These are phyloP conservation scores for Molossus molossus DNA, from an alignment of 2,797 vertebrate genomes.

Conservation along the genomic window DNA sequence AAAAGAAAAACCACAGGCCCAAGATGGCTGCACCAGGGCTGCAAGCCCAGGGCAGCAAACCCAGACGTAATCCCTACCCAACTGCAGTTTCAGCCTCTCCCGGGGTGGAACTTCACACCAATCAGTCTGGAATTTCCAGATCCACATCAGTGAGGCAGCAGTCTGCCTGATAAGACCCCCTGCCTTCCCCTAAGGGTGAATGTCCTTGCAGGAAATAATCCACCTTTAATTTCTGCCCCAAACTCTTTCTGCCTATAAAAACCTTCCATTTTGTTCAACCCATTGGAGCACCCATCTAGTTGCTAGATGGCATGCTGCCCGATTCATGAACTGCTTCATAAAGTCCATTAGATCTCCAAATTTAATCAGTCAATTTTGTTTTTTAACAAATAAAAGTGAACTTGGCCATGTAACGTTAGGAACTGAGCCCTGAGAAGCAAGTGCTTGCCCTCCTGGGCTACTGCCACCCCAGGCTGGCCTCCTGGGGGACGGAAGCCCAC, in stretches of 20 bases:
- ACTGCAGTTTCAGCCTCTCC: neutral
- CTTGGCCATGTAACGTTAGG: neutral
- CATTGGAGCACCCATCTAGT: neutral
- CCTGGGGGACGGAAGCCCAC: neutral
- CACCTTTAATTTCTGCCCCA: neutral
- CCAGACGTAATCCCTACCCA: neutral
- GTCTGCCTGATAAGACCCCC: neutral
- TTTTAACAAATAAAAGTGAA: neutral
- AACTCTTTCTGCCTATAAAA: neutral
- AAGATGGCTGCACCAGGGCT: neutral
- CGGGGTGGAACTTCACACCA: neutral
- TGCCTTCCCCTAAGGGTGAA: neutral
- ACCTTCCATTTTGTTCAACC: neutral
- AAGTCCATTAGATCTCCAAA: neutral
- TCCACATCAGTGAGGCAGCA: neutral
- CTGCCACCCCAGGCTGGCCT: neutral
- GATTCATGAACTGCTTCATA: neutral
- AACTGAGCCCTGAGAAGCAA: neutral
- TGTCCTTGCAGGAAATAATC: neutral
- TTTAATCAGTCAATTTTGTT: neutral
- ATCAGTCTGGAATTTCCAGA: neutral
- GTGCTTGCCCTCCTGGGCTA: neutral
- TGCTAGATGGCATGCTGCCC: neutral
- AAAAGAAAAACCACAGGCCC: neutral
- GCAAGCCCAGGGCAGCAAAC: neutral